Base-by-base conservation (phyloP, 2,888 invertebrate genomes). In the Philopedon plagiatum region DNA sequence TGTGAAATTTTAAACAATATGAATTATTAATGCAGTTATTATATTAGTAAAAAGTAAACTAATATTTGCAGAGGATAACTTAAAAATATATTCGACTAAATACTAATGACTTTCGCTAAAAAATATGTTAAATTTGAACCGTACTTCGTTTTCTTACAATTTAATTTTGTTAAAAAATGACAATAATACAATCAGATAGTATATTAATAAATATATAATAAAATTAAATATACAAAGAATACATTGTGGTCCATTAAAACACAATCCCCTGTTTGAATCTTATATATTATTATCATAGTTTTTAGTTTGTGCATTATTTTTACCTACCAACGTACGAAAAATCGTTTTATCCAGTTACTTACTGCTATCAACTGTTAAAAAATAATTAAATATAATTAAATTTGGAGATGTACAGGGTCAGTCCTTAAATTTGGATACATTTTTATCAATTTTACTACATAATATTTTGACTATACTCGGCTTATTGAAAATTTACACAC, bases 211-310 rank as follows among this genome's bases (percentile, higher is more conserved):
- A 19, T 39, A 21, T 23, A 49, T 41, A 5, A 56, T 26, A 26
- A 49, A 21, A 63, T 32, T 56, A 26, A 39, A 67, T 51, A 54
- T 41, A 63, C 34, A 44, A 64, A 63, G 39, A 64, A 29, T 23
- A 71, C 71, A 15, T 44, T 61, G 66, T 23, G 71, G 71, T 71
- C 71, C 71, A 71, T 71, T 51, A 54, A 49, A 54, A 71, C 71
- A 71, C 71, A 71, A 71, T 71, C 71, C 61, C 41, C 41, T 61
- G 7, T 29, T 21, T 41, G 23, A 21, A 26, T n/a, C 13, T 41
- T 60, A 26, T 60, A 15, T 60, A 60, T 60, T 8, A 46, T 5
- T n/a, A n/a, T n/a, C n/a, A 13, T 19, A 21, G 39, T 15, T 39
- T 46, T 44, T n/a, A 21, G 21, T 46, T 46, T 21, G 4, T n/a